phyloP scores from a whole-genome alignment of 2,888 invertebrate genomes.

The Heliconius ethilla region DNA sequence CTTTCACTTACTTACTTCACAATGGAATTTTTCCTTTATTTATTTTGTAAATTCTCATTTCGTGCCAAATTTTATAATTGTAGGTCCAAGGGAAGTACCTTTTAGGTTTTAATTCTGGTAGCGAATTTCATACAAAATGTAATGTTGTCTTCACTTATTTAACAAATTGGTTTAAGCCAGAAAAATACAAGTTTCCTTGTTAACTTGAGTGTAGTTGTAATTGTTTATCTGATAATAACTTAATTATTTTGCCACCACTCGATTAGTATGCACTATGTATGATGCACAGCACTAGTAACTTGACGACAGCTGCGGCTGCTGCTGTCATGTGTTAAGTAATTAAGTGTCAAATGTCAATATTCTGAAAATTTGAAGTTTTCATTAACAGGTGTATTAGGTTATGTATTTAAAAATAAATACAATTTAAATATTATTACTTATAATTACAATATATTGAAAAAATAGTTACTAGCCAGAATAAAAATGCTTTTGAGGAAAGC shows the following conservation, averaged over 20 bases:
- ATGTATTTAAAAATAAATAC: conserved; percentile 15
- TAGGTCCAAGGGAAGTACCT: no score
- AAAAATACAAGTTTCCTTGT: background rate
- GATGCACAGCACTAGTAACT: background rate
- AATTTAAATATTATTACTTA: background rate
- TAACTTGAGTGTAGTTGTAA: background rate
- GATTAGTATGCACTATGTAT: background rate
- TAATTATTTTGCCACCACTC: background rate
- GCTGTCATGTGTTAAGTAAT: no score
- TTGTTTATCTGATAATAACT: background rate
- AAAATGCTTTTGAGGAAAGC: conserved; percentile 44
- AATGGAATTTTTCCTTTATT: no score
- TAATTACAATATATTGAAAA: background rate
- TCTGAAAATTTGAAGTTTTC: background rate
- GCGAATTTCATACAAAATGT: no score
- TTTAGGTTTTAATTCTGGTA: no score
- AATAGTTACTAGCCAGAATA: background rate
- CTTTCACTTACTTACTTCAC: no score
- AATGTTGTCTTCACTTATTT: no score
- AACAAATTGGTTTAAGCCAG: no score
- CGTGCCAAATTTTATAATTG: no score
- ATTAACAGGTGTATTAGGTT: background rate
- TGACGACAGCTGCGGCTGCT: background rate
- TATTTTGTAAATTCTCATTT: no score
- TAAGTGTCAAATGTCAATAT: background rate